Base-by-base conservation (phyloP, 2,797 vertebrate species). In the Paramormyrops hopkinsi region DNA sequence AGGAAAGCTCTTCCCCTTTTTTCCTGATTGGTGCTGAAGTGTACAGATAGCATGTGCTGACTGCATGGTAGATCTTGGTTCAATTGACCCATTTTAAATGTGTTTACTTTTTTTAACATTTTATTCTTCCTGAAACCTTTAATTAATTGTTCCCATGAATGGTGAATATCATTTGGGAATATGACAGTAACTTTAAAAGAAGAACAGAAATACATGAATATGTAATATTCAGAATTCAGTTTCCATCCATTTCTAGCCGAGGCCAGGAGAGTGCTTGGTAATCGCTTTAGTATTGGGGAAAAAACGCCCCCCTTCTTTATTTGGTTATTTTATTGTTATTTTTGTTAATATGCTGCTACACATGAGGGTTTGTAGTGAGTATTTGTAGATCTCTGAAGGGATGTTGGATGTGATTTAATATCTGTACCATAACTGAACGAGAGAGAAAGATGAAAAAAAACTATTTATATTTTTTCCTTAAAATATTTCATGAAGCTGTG, bases 391-490 rank as follows among this genome's bases (percentile, higher is more conserved):
- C 97, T 96, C 96, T 97, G 96, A 97, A 97, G 93, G 95, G 95
- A 97, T 95, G 95, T 96, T 96, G 96, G 96, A 97, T 95, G 94
- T 93, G 97, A 97, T 98, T 97, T 98, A 97, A 98, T 97, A 97
- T 97, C 97, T 98, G 97, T 98, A 98, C 97, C 96, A 97, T 98
- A 98, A 95, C 95, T 89, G 94, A 94, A 94, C 95, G 95, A 95
- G 93, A 93, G 97, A 96, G 96, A 96, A 94, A 95, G 96, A 95
- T 94, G 19, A 54, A 54, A 54, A 56, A 94, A 96, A 96, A 97
- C 97, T 98, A 98, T 98, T 98, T 99, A 98, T 98, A 98, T 98
- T 98, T 98, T 98, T 98, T 97, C 95, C 93, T 97, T 96, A 97
- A 96, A 96, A 96, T 97, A 97, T 97, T 95, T 94, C 97, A 97